These are phyloP conservation scores for Neogale vison DNA, from an alignment of 2,113 vertebrate genomes.

Conservation along the genomic window DNA sequence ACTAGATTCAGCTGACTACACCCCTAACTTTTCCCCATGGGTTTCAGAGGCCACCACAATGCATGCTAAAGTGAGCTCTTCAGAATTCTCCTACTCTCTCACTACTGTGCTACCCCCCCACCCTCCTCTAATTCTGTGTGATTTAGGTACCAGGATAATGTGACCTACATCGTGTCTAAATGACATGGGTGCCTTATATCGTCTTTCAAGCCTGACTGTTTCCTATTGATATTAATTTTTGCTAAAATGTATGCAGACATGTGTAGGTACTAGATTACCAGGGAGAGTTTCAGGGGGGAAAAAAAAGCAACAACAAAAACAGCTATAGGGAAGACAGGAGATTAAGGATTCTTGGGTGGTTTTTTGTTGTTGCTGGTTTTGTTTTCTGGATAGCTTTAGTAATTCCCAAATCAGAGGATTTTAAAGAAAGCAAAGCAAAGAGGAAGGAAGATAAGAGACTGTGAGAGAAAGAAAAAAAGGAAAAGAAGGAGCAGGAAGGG, in stretches of 20 bases:
- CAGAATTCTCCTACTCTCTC: neutral
- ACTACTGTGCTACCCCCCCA: neutral
- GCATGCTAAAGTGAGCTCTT: conserved; percentile 30
- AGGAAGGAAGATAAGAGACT: neutral
- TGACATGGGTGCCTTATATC: conserved; percentile 29
- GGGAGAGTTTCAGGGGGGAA: neutral
- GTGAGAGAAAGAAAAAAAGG: neutral
- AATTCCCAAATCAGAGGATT: neutral
- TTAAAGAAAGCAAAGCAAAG: neutral
- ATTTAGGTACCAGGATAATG: conserved; percentile 54
- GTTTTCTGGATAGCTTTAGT: neutral
- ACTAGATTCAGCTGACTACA: neutral
- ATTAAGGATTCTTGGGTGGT: neutral
- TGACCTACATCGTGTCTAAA: conserved; percentile 50
- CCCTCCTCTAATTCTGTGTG: conserved; percentile 48
- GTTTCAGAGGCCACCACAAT: neutral
- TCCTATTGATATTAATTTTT: conserved; percentile 66
- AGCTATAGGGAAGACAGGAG: neutral
- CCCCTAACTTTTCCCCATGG: neutral
- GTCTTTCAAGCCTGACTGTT: conserved; percentile 64
- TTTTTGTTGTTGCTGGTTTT: neutral
- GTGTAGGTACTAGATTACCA: conserved; percentile 44
- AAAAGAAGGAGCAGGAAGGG: neutral
- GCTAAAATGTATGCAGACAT: conserved; percentile 66
- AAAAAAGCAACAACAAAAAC: neutral